Evolutionary conservation across 2,113 vertebrate species (phyloP), one percentile per base, ranked within the genome.

Genomic region (Melanocharis versteri): DNA sequence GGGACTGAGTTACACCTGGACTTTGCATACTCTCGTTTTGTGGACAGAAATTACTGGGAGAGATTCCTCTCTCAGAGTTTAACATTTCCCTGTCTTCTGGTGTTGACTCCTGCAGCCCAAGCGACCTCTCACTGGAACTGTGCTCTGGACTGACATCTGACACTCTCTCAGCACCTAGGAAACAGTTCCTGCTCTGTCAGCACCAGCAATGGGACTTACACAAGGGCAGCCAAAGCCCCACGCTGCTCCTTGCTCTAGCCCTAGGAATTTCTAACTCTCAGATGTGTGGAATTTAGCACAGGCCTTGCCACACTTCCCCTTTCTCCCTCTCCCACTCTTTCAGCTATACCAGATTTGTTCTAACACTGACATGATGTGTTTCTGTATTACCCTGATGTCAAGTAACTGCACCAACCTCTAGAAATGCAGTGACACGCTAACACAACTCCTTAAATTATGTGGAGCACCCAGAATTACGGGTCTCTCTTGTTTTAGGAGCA

Each of bases 161-260:
- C 50, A 30, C 30, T 77, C 96, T 86, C 60, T 98, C 97, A 83
- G 56, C 70, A 96, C 97, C 98, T 98, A 80, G 16, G 90, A 81
- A 79, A 90, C 22, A 93, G 20, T 70, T 82, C 37, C 53, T 56
- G 30, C 70, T 66, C 33, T 35, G 39, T 86, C 62, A 90, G 70
- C n/a, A 40, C 10, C 47, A 50, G 23, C n/a, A 87, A 5, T 24
- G 47, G 31, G 24, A 66, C 3, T 4, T 1, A 2, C 40, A 61
- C 30, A n/a, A 15, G 16, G 19, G 9, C 61, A 76, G 22, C 23
- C 56, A 75, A 37, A 85, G 66, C 15, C 54, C 37, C 45, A 26
- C 22, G 17, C 7, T 47, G 56, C 24, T 28, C 62, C 56, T 16
- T 53, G 10, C 22, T 33, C 47, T 75, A 65, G 9, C 26, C 60